Evolutionary conservation across 2,797 vertebrate species (phyloP).

Genomic region (Tragelaphus oryx): DNA sequence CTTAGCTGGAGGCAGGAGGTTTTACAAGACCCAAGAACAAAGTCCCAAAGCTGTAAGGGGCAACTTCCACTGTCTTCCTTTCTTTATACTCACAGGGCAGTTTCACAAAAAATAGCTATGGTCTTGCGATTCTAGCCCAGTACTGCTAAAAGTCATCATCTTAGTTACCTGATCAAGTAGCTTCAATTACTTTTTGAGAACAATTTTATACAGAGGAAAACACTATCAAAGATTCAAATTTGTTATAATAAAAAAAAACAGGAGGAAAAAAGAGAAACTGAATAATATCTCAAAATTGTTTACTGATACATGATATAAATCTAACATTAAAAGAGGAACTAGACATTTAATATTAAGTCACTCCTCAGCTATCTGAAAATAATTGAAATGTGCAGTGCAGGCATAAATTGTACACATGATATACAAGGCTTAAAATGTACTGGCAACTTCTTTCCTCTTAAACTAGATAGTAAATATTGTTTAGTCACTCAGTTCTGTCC

Average conservation of each 20-base stretch:
- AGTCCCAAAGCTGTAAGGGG: not conserved
- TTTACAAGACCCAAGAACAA: not conserved
- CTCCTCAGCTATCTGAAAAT: not conserved
- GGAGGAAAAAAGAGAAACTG: not conserved
- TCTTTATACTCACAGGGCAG: not conserved
- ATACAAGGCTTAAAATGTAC: not conserved
- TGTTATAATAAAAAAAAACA: not conserved
- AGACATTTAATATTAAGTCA: not conserved
- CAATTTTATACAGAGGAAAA: not conserved
- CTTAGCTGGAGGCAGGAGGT: not conserved
- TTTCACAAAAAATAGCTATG: not conserved
- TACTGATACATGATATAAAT: not conserved
- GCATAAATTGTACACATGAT: not conserved
- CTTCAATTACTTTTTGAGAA: not conserved
- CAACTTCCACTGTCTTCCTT: not conserved
- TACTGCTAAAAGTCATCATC: not conserved
- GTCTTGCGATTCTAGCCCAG: not conserved
- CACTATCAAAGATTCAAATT: not conserved
- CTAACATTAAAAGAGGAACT: not conserved
- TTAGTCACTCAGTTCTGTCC: not conserved
- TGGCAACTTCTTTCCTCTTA: not conserved
- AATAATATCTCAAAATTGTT: not conserved
- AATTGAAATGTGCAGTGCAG: not conserved
- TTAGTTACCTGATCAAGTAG: not conserved
- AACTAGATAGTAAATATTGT: not conserved